Evolutionary conservation across 35 echinoderm and acorn worm genomes (phyloP).

Genomic region (Ophioderma brevispina): DNA sequence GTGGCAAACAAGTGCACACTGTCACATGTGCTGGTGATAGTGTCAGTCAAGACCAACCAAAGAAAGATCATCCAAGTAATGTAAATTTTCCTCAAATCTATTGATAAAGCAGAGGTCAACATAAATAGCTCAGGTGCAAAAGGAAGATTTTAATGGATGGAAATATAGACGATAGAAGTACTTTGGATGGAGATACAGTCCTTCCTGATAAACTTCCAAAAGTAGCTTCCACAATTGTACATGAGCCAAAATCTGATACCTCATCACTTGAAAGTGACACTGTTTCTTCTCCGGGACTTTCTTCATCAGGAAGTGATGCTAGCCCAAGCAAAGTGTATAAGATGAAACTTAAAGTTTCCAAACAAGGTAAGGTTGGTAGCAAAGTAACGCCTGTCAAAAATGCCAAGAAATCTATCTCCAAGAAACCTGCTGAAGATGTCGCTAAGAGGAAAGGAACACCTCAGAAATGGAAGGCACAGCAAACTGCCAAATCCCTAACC

Average conservation of each 20-base stretch:
- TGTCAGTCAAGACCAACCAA: too few relatives aligned
- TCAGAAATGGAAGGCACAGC: too few relatives aligned
- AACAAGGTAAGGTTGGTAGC: background rate
- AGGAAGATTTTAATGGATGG: constrained; percentile 6
- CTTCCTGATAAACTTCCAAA: too few relatives aligned
- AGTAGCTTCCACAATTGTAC: background rate
- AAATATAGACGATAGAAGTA: background rate
- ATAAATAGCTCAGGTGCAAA: background rate
- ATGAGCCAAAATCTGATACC: background rate
- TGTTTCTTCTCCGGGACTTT: background rate
- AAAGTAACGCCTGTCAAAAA: background rate
- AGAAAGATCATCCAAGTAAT: too few relatives aligned
- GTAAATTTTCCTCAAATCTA: too few relatives aligned
- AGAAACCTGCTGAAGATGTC: too few relatives aligned
- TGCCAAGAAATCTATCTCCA: background rate
- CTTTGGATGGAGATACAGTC: too few relatives aligned
- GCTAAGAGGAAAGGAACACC: too few relatives aligned
- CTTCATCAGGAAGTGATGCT: background rate
- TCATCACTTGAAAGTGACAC: background rate
- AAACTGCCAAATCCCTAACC: too few relatives aligned
- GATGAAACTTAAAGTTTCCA: background rate
- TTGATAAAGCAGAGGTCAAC: background rate
- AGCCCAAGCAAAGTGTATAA: background rate
- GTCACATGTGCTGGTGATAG: too few relatives aligned
- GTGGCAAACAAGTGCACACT: too few relatives aligned